Conservation (phyloP, 1,140 invertebrate species). For the Panulirus ornatus region DNA sequence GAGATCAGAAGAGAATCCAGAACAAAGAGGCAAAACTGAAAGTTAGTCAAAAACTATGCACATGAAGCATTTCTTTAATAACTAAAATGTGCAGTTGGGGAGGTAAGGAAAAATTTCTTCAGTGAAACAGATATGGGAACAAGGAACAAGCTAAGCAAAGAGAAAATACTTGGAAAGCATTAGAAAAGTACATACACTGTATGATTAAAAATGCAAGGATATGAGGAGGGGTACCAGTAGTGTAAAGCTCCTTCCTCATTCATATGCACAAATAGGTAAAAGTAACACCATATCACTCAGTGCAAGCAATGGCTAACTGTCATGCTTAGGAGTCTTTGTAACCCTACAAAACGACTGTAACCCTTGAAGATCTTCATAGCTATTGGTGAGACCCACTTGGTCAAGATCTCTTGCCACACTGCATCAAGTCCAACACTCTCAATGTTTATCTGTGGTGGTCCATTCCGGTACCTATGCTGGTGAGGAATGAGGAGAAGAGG, state of each 20-base stretch:
- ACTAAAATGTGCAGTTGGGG: too few species aligned
- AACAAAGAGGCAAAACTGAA: too few species aligned
- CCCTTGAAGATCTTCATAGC: slow-evolving; percentile 81
- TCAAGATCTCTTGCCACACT: slow-evolving; percentile 83
- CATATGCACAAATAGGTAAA: neutral
- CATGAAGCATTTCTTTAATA: too few species aligned
- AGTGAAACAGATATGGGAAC: too few species aligned
- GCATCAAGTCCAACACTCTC: slow-evolving; percentile 79
- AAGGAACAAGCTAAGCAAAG: too few species aligned
- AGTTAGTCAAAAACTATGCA: too few species aligned
- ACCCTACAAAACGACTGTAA: slow-evolving; percentile 76
- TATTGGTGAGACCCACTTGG: slow-evolving; percentile 82
- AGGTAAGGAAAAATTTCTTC: too few species aligned
- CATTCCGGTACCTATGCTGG: neutral
- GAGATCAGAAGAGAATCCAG: too few species aligned
- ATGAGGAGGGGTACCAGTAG: neutral
- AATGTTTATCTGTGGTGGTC: slow-evolving; percentile 24
- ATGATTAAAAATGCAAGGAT: neutral
- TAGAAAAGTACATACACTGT: neutral
- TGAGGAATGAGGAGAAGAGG: neutral
- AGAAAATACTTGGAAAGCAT: too few species aligned
- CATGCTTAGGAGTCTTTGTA: neutral
- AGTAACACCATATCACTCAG: too few species aligned
- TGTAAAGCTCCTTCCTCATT: neutral
- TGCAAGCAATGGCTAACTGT: neutral